Percentiles rank a stretch among this genome's conserved stretches.
Evolutionary conservation across 2,888 invertebrate species (phyloP).

Genomic region (Drosophila infuscata): DNA sequence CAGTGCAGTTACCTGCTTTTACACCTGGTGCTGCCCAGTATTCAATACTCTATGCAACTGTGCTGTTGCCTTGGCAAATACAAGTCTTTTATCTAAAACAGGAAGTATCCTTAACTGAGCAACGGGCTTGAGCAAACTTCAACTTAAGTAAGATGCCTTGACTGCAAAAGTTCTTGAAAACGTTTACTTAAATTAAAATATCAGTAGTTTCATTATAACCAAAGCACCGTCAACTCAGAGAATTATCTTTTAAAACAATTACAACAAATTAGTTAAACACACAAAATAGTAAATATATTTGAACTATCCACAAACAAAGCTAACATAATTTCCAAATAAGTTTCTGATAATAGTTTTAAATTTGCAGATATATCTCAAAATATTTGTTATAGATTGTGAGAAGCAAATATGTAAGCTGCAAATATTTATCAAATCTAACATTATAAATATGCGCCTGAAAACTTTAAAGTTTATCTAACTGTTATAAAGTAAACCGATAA

Average conservation of each 20-base stretch:
- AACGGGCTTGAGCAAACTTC: no score
- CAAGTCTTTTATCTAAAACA: conserved; percentile 12
- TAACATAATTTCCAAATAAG: neutral
- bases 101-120: conserved; percentile 12
- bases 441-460: neutral
- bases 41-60: neutral
- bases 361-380: neutral
- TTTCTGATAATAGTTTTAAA: neutral
- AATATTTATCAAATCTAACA: neutral
- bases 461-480: neutral
- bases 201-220: neutral
- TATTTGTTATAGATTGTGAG: conserved; percentile 6
- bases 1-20: conserved; percentile 4
- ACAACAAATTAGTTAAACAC: no score
- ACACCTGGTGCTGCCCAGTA: conserved; percentile 12
- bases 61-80: neutral
- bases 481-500: neutral
- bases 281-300: neutral
- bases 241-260: neutral
- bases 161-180: neutral
- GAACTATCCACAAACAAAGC: neutral
- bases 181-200: neutral
- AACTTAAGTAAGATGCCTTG: neutral
- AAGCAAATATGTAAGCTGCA: conserved; percentile 3
- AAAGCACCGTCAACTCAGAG: neutral